A percentile compares a stretch with the other conserved stretches of the same genome.
Evolutionary conservation across 2,797 vertebrate species (phyloP).

Genomic region (Galagoides demidoff): DNA sequence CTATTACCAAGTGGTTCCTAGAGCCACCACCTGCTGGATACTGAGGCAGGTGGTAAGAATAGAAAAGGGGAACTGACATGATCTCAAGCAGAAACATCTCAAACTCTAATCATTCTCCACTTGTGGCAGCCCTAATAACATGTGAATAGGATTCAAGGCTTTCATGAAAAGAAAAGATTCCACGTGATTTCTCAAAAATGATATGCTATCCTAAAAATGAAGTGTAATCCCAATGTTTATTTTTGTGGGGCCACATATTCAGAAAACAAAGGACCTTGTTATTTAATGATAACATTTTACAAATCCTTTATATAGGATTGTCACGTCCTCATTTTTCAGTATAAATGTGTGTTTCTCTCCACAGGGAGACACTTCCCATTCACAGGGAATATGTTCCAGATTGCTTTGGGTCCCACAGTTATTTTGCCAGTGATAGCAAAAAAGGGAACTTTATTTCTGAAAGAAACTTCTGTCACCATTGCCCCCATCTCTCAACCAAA

Average conservation of each 20-base stretch:
- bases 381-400: background rate
- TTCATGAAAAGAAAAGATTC: conserved; percentile 9
- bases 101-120: background rate
- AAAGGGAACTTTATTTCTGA: conserved; percentile 18
- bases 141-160: background rate
- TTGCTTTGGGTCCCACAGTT: background rate
- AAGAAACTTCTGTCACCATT: conserved; percentile 38
- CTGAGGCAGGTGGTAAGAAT: background rate
- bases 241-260: background rate
- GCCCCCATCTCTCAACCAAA: background rate
- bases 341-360: background rate
- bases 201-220: background rate
- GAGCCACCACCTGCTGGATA: background rate
- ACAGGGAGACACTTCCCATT: background rate
- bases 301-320: background rate
- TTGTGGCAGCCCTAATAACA: background rate
- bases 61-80: background rate
- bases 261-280: background rate
- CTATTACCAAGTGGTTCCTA: background rate
- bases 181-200: background rate
- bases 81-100: background rate
- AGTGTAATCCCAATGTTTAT: background rate
- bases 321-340: background rate
- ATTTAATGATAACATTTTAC: background rate
- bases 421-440: background rate